Conservation (phyloP, 2,113 vertebrate species). For the Prinia subflava region DNA sequence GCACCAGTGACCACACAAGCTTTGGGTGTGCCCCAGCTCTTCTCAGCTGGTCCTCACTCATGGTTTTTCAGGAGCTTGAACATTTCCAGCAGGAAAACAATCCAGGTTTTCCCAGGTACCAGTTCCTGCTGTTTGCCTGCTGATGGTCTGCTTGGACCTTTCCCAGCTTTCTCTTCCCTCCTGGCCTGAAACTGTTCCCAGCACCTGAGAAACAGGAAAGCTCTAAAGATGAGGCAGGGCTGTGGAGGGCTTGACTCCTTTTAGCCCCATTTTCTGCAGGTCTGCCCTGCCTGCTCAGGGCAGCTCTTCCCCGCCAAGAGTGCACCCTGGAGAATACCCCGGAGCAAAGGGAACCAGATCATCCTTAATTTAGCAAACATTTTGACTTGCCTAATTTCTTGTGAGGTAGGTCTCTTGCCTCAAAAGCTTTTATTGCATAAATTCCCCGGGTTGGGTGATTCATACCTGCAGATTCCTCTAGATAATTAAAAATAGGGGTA, state of each 20-base stretch:
- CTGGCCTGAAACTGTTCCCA: background rate
- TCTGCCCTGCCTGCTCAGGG: background rate
- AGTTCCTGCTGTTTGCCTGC: background rate
- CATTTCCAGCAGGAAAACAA: background rate
- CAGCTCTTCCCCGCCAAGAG: background rate
- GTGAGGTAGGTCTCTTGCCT: background rate
- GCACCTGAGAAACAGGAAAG: background rate
- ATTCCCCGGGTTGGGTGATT: conserved; percentile 15
- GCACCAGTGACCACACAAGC: background rate
- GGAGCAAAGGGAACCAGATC: background rate
- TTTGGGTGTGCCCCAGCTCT: background rate
- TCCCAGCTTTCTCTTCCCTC: background rate
- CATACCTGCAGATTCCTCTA: conserved; percentile 49
- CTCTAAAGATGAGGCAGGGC: background rate
- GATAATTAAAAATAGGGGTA: conserved; percentile 45
- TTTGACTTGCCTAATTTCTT: background rate
- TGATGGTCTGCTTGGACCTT: background rate
- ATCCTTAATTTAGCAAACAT: conserved; percentile 6
- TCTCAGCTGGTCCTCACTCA: background rate
- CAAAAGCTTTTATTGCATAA: conserved; percentile 47
- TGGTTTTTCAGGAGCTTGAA: background rate
- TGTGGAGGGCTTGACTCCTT: background rate
- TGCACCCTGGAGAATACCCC: background rate
- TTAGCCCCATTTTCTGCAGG: background rate
- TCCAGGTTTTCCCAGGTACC: background rate